Percentiles rank a stretch among this genome's conserved stretches.
Conservation (phyloP, 2,113 vertebrate species). For the Barbus barbus region DNA sequence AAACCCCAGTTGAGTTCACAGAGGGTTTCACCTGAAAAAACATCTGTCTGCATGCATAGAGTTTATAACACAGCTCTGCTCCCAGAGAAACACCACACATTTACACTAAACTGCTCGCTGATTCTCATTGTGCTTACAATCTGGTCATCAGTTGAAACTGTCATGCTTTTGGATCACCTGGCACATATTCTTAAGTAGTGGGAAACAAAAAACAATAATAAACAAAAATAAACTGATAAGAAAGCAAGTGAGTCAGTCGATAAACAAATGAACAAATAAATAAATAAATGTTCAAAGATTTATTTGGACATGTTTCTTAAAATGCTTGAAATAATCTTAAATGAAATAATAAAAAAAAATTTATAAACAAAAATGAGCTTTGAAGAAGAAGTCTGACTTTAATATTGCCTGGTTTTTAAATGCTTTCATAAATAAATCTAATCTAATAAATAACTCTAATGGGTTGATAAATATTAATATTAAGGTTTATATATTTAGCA, state of each 20-base stretch:
- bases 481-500: no score
- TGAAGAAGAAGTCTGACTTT: neutral
- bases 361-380: neutral
- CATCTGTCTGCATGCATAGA: constrained; percentile 44
- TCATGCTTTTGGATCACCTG: neutral
- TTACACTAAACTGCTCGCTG: neutral
- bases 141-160: neutral
- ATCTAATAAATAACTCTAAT: neutral
- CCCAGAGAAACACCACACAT: neutral
- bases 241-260: neutral
- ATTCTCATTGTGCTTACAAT: neutral
- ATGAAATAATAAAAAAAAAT: no score
- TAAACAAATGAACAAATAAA: neutral
- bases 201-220: neutral
- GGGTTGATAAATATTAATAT: neutral
- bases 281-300: neutral
- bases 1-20: constrained; percentile 43
- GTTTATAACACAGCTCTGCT: constrained; percentile 11
- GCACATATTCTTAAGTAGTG: neutral
- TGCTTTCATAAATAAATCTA: neutral
- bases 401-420: neutral
- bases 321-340: neutral
- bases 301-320: neutral
- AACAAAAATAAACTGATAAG: no score
- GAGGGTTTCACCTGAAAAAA: constrained; percentile 46